phyloP scores from a whole-genome alignment of 2,797 vertebrate species.

The Philypnodon macrostomus region DNA sequence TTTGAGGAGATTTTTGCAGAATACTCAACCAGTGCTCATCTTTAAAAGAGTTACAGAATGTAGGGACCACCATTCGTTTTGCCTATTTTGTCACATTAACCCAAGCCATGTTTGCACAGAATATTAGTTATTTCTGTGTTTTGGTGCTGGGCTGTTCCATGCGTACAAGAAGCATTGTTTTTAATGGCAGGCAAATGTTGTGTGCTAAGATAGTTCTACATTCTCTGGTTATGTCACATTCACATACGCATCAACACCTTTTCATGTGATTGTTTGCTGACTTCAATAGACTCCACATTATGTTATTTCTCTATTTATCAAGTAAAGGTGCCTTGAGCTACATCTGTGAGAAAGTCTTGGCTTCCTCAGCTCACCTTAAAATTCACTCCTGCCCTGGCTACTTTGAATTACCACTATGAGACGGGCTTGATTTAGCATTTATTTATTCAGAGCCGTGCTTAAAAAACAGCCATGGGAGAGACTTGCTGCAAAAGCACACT shows the following conservation, averaged over 20 bases:
- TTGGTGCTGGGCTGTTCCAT: too few species aligned
- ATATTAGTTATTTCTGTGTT: too few species aligned
- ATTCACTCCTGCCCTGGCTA: slow-evolving; percentile 29
- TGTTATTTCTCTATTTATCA: slow-evolving; percentile 9
- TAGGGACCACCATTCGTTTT: too few species aligned
- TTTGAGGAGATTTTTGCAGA: too few species aligned
- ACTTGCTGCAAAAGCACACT: slow-evolving; percentile 26
- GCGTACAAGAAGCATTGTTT: too few species aligned
- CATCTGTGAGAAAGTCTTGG: slow-evolving; percentile 33
- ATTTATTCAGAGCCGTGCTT: slow-evolving; percentile 64
- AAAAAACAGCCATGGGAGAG: slow-evolving; percentile 41
- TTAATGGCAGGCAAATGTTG: too few species aligned
- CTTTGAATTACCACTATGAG: slow-evolving; percentile 56
- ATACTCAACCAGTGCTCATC: too few species aligned
- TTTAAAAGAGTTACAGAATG: too few species aligned
- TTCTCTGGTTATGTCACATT: too few species aligned
- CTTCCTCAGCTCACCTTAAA: slow-evolving; percentile 35
- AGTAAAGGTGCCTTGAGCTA: slow-evolving; percentile 21
- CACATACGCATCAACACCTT: background rate
- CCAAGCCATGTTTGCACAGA: too few species aligned
- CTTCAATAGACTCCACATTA: slow-evolving; percentile 9
- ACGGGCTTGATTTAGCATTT: slow-evolving; percentile 60
- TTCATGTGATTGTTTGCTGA: slow-evolving; percentile 3
- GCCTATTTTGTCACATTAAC: too few species aligned
- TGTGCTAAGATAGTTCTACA: too few species aligned